phyloP scores from a whole-genome alignment of 2,888 invertebrate species.

The Girardia tigrina region DNA sequence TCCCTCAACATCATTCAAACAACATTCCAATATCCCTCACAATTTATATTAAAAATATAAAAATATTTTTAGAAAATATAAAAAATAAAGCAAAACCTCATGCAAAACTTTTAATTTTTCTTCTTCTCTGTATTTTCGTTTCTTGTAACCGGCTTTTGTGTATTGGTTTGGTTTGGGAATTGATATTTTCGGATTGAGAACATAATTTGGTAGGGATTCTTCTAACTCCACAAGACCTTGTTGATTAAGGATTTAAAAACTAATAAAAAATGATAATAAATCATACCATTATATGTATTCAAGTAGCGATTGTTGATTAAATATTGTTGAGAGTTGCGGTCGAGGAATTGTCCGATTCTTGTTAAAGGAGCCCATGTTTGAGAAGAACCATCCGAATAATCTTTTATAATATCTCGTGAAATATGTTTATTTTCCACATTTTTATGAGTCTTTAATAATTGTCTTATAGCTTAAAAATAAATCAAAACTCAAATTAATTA shows the following conservation, averaged over 20 bases:
- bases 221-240: slow-evolving; percentile 48
- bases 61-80: too few species aligned
- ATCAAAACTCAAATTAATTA: background rate
- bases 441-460: slow-evolving; percentile 44
- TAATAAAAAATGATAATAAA: background rate
- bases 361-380: slow-evolving; percentile 49
- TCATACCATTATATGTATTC: slow-evolving; percentile 45
- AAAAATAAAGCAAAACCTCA: too few species aligned
- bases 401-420: slow-evolving; percentile 44
- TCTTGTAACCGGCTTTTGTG: slow-evolving; percentile 48
- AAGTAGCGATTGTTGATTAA: slow-evolving; percentile 47
- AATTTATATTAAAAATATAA: too few species aligned
- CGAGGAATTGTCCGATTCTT: slow-evolving; percentile 48
- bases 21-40: too few species aligned
- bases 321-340: slow-evolving; percentile 48
- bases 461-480: slow-evolving; percentile 43
- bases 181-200: slow-evolving; percentile 45
- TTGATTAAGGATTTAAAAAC: background rate
- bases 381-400: slow-evolving; percentile 45
- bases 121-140: slow-evolving; percentile 47
- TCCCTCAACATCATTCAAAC: too few species aligned
- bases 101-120: slow-evolving; percentile 47
- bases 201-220: slow-evolving; percentile 46
- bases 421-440: slow-evolving; percentile 43
- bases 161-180: slow-evolving; percentile 45